Conservation (phyloP, 2,888 invertebrate genomes). For the Ecdyonurus torrentis region DNA sequence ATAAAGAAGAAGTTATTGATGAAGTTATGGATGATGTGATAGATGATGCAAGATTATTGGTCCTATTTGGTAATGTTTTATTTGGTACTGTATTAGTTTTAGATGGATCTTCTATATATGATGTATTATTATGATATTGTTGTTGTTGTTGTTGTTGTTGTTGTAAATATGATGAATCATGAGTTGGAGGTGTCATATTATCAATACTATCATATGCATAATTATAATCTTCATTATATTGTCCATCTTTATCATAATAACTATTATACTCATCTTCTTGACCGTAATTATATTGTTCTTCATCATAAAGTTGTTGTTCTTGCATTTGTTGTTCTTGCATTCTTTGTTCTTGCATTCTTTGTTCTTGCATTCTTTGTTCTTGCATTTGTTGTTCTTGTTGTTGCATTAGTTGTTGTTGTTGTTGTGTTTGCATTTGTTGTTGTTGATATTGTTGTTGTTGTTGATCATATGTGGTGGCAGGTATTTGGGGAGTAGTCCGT, state of each 20-base stretch:
- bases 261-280: neutral
- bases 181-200: slow-evolving; percentile 35
- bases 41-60: neutral
- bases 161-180: slow-evolving; percentile 17
- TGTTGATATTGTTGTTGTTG: neutral
- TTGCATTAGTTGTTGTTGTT: neutral
- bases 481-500: neutral
- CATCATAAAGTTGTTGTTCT: neutral
- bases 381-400: neutral
- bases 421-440: neutral
- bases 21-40: too few relatives aligned
- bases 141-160: slow-evolving; percentile 9
- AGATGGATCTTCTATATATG: slow-evolving; percentile 3
- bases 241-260: slow-evolving; percentile 2
- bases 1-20: neutral
- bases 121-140: slow-evolving; percentile 7
- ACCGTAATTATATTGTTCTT: neutral
- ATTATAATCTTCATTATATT: slow-evolving; percentile 51
- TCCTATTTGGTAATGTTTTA: neutral
- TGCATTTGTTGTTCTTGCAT: too few relatives aligned
- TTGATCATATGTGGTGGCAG: neutral
- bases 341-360: neutral
- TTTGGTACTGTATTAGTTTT: neutral
- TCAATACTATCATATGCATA: slow-evolving; percentile 52
- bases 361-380: neutral